Evolutionary conservation across 2,797 vertebrate genomes (phyloP).

Genomic region (Picus viridis): DNA sequence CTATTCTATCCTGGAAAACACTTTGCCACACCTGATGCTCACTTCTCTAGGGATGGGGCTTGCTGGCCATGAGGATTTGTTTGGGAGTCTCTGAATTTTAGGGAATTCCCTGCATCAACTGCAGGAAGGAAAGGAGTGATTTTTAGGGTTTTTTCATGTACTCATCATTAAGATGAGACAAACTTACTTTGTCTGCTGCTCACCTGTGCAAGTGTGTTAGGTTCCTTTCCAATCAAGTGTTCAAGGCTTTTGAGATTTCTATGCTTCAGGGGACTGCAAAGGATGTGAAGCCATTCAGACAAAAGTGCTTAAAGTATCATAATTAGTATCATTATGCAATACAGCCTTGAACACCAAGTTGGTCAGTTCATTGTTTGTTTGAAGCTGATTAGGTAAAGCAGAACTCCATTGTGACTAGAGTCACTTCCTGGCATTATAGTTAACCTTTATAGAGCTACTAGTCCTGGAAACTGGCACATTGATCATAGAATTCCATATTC

Average conservation of each 20-base stretch:
- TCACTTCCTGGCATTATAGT: not conserved
- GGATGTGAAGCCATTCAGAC: slow-evolving; percentile 24
- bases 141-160: not conserved
- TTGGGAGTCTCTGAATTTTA: too few species aligned
- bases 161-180: not conserved
- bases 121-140: too few species aligned
- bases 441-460: not conserved
- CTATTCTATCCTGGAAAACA: not conserved
- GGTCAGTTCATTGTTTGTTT: slow-evolving; percentile 8
- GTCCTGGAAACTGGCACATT: not conserved
- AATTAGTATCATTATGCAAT: slow-evolving; percentile 31
- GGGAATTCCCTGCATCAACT: too few species aligned
- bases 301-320: not conserved
- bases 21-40: not conserved
- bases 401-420: not conserved
- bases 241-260: slow-evolving; percentile 15
- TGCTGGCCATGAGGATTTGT: too few species aligned
- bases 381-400: slow-evolving; percentile 11
- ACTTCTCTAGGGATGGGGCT: too few species aligned
- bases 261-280: not conserved
- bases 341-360: not conserved
- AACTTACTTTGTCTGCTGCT: not conserved
- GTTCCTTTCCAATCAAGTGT: not conserved
- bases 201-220: not conserved
- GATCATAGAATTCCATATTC: not conserved